Evolutionary conservation across 1,140 invertebrate species (phyloP).

Genomic region (Zaprionus taronus): DNA sequence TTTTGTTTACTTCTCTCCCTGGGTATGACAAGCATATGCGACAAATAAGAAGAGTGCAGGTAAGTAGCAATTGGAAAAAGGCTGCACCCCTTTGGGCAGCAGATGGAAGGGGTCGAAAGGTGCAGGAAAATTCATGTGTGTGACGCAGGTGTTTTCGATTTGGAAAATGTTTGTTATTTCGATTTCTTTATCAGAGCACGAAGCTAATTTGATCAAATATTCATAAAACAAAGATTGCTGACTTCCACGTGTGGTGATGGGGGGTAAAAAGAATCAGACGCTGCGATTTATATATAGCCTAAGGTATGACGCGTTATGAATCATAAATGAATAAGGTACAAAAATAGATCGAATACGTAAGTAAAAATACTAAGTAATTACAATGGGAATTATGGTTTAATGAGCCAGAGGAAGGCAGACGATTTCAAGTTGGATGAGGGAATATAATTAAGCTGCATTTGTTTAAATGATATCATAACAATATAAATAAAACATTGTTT

Average conservation of each 20-base stretch:
- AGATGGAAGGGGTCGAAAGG: no score
- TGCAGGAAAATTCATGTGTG: neutral
- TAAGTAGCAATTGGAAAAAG: conserved; percentile 4
- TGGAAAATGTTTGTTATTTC: conserved; percentile 43
- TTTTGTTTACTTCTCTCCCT: neutral
- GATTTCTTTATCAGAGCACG: conserved; percentile 39
- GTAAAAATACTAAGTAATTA: neutral
- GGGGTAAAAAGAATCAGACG: neutral
- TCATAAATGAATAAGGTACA: conserved; percentile 21
- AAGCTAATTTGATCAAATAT: conserved; percentile 49
- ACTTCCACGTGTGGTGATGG: neutral
- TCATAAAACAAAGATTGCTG: conserved; percentile 22
- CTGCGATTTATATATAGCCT: conserved; percentile 32
- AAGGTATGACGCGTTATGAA: conserved; percentile 22
- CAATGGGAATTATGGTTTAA: neutral
- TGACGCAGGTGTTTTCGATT: conserved; percentile 33
- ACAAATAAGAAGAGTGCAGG: conserved; percentile 34
- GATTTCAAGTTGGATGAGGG: neutral
- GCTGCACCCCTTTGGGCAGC: neutral
- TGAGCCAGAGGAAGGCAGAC: neutral
- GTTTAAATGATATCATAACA: neutral
- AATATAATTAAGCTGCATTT: neutral
- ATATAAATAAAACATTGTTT: neutral
- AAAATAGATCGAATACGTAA: conserved; percentile 29
- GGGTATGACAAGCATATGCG: conserved; percentile 26